A percentile compares a stretch with the other conserved stretches of the same genome.
phyloP scores from a whole-genome alignment of 35 echinoderm and acorn worm genomes.

The Apostichopus japonicus region DNA sequence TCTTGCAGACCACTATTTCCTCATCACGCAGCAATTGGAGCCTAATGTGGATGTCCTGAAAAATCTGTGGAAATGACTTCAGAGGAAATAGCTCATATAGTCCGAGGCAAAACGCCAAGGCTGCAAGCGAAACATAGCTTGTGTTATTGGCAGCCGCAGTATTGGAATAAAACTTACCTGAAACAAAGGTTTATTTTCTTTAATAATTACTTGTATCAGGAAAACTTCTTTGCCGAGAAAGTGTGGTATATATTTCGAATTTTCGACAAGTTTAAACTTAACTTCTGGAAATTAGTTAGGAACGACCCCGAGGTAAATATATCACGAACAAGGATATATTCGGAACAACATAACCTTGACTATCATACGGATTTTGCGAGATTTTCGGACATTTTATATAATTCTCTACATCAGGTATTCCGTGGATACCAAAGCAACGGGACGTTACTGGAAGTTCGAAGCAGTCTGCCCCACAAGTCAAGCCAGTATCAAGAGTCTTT shows the following conservation, averaged over 20 bases:
- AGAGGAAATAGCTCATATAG: conserved; percentile 70
- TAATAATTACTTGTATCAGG: background rate
- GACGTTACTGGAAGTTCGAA: background rate
- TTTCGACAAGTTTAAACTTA: conserved; percentile 22
- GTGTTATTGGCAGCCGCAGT: conserved; percentile 50
- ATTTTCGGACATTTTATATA: background rate
- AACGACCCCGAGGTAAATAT: background rate
- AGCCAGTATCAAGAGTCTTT: conserved; percentile 9
- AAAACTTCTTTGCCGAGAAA: background rate
- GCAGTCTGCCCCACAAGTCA: background rate
- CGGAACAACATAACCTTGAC: background rate
- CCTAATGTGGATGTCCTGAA: conserved; percentile 71
- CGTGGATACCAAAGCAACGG: conserved; percentile 11
- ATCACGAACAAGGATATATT: background rate
- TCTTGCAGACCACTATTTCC: conserved; percentile 48
- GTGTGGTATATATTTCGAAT: background rate
- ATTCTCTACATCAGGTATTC: conserved; percentile 31
- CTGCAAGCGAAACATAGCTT: conserved; percentile 49
- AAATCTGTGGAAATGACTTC: conserved; percentile 78
- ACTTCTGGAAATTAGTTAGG: background rate
- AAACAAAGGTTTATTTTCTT: background rate
- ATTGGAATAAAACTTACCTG: conserved; percentile 35
- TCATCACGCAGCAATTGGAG: conserved; percentile 40
- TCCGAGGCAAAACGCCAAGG: conserved; percentile 53
- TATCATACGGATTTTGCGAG: background rate